Evolutionary conservation across 2,113 vertebrate genomes (phyloP), one percentile per base, ranked within the genome.

Genomic region (Meriones unguiculatus): DNA sequence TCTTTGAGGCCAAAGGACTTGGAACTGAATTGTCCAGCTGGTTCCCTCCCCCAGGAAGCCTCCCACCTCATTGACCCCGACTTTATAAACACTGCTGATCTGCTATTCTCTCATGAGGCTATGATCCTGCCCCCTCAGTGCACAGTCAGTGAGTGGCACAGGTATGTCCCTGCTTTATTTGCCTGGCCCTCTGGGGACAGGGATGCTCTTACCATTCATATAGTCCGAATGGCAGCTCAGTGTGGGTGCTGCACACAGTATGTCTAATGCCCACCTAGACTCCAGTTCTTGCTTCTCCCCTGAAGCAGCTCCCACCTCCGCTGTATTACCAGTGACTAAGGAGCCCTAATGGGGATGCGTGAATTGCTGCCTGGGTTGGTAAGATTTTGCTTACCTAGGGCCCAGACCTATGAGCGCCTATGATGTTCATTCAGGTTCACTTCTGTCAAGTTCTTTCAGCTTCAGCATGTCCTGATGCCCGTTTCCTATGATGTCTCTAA

Each of bases 341-440:
- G 25, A 73, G 46, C 7, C 6, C 2, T 15, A 57, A 4, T 0
- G 0, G 5, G 13, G 73, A 20, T 2, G 14, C 46, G 1, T 0
- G 1, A 15, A 1, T 2, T 8, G 24, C 32, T 25, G 38, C 72
- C 41, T 18, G 77, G 59, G 62, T 15, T 2, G 2, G 41, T 3
- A 2, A 25, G 4, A 67, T n/a, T 52, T 22, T 30, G 57, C 81
- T 70, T 7, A 0, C 46, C 67, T 69, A 32, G 5, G 4, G 70
- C 35, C 73, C 28, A 9, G 22, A 9, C 82, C n/a, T 7, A 1
- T 41, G n/a, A 67, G 72, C 72, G 72, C 65, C 78, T 13, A 41
- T 81, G 70, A 54, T 35, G 32, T n/a, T 76, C 4, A 24, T 18
- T 8, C 5, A 2, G n/a, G 59, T 52, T 77, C n/a, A 15, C 5